phyloP scores from a whole-genome alignment of 1,140 invertebrate species.

The Aphaenogaster ashmeadi region DNA sequence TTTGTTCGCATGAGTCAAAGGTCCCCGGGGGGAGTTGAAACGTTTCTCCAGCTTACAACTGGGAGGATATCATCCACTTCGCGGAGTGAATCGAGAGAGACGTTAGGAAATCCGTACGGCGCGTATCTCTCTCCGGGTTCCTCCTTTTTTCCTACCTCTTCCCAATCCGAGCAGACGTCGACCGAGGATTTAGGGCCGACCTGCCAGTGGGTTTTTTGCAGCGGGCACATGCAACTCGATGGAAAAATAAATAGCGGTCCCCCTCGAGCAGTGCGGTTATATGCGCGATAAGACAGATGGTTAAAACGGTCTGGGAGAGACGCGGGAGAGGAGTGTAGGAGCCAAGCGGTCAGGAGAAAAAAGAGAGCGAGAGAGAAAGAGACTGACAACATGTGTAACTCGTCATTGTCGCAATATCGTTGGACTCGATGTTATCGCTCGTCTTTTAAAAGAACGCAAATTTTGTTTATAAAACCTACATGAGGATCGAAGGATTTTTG shows the following conservation, averaged over 20 bases:
- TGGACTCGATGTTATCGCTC: neutral
- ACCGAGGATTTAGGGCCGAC: conserved; percentile 46
- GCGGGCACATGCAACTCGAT: conserved; percentile 26
- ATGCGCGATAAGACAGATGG: conserved; percentile 68
- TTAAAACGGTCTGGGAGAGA: conserved; percentile 40
- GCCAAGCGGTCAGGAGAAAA: neutral
- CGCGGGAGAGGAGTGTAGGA: conserved; percentile 23
- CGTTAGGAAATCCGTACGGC: conserved; percentile 33
- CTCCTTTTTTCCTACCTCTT: conserved; percentile 8
- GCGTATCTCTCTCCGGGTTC: neutral
- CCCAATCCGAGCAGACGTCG: conserved; percentile 32
- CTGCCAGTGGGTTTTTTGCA: conserved; percentile 27
- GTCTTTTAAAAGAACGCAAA: neutral
- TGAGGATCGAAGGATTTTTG: neutral
- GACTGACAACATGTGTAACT: conserved; percentile 50
- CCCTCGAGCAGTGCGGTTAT: conserved; percentile 3
- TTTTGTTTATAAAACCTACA: neutral
- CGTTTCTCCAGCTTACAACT: conserved; percentile 21
- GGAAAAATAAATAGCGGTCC: conserved; percentile 72
- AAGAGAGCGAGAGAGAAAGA: conserved; percentile 13
- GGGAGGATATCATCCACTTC: conserved; percentile 20
- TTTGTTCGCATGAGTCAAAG: conserved; percentile 24
- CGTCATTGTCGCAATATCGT: neutral
- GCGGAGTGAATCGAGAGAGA: conserved; percentile 27
- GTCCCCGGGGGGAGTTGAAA: neutral